Base-by-base conservation (phyloP, 2,113 vertebrate species). In the Pleuronectes platessa region DNA sequence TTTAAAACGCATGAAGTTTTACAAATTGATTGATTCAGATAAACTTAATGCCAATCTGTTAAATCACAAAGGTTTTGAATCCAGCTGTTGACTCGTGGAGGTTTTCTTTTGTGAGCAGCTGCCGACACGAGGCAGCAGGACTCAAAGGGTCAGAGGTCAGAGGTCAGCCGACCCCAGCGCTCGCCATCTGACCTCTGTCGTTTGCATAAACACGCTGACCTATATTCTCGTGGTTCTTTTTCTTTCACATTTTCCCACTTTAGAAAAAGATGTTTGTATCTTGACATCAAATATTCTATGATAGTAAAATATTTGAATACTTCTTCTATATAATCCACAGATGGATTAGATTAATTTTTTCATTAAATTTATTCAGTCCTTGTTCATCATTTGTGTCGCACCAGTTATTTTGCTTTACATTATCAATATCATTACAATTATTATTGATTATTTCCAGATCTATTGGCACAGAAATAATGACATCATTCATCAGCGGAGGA, bases 111-210 rank as follows among this genome's bases (percentile, higher is more conserved):
- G 74, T 74, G 17, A 11, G 21, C 61, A 56, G 56, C 78, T 81
- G 71, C 49, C 66, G 74, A 85, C 63, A 84, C 47, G 35, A 78
- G 64, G 84, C 74, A 21, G 40, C 12, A 20, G 23, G 42, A 71
- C 54, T 21, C 54, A 74, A 61, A 45, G 66, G 93, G 73, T 59
- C 61, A 72, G 51, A 85, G 84, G 76, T 92, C 89, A 89, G 72
- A 91, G 93, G 92, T 92, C 89, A 86, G 21, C 53, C 42, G 68
- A 71, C 83, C 27, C 69, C 35, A 37, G 82, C 84, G 74, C 63
- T 65, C 68, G 83, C 85, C 79, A 85, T 78, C 76, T 88, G 74
- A 90, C 85, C 82, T 81, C 27, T 62, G 56, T 74, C 65, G 89
- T 90, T 31, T 85, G 53, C 89, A 89, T 89, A 65, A 15, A 51